These are phyloP conservation scores for Drosophila longiperda DNA, from an alignment of 2,888 invertebrate genomes.

Conservation along the genomic window DNA sequence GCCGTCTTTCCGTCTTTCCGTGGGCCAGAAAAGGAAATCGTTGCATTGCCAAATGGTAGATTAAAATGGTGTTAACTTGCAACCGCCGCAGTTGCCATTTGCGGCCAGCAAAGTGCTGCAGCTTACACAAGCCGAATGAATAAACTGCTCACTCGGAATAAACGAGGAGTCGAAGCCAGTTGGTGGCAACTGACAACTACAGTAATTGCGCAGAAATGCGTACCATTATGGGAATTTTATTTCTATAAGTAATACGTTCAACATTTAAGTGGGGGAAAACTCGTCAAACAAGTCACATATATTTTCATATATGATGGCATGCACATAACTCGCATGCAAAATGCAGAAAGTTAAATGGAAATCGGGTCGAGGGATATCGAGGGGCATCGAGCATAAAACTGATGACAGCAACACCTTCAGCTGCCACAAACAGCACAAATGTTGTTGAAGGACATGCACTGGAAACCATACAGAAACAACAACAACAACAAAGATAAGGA, in stretches of 20 bases:
- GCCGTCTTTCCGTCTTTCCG: not conserved
- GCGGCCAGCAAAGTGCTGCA: conserved; percentile 48
- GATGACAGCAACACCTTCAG: conserved; percentile 52
- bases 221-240: conserved; percentile 2
- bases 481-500: conserved; percentile 37
- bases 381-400: conserved; percentile 12
- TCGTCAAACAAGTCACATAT: conserved; percentile 51
- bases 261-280: conserved; percentile 48
- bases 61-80: conserved; percentile 74
- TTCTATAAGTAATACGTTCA: conserved; percentile 8
- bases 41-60: conserved; percentile 74
- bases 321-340: conserved; percentile 37
- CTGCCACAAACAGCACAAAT: conserved; percentile 48
- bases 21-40: conserved; percentile 44
- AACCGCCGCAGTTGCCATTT: conserved; percentile 53
- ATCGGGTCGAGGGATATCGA: conserved; percentile 20
- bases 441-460: conserved; percentile 60
- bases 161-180: not conserved
- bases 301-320: conserved; percentile 46
- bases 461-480: conserved; percentile 39
- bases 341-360: conserved; percentile 53
- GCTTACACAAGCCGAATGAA: conserved; percentile 47
- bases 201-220: conserved; percentile 50
- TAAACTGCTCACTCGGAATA: conserved; percentile 31
- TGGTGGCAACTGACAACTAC: conserved; percentile 1